A percentile compares a stretch with the other conserved stretches of the same genome.
Conservation (phyloP, 2,888 invertebrate species). For the Drosophila mimetica region DNA sequence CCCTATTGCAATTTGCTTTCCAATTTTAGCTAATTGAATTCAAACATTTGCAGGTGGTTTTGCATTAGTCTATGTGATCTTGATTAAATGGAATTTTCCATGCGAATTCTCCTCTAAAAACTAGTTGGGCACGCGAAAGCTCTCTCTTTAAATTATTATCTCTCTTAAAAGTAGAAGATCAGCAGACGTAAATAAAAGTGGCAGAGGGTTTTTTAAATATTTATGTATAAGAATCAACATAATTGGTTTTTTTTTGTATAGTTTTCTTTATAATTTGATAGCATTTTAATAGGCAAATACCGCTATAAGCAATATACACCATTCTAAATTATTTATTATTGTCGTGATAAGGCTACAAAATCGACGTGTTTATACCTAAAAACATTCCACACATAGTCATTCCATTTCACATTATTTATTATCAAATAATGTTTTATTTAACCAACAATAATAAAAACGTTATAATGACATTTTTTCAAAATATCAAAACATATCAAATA, state of each 20-base stretch:
- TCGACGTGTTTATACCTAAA: neutral
- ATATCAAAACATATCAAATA: neutral
- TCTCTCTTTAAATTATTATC: constrained; percentile 16
- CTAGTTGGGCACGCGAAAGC: constrained; percentile 41
- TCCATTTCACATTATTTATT: no score
- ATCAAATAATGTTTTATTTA: no score
- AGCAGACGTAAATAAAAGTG: neutral
- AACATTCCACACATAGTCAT: no score
- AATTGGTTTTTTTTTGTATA: neutral
- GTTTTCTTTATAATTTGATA: neutral
- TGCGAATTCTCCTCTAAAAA: constrained; percentile 11
- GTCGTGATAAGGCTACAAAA: neutral
- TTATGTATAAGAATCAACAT: neutral
- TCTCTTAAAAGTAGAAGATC: neutral
- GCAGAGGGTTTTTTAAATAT: neutral
- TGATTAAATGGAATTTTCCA: constrained; percentile 44
- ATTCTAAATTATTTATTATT: neutral
- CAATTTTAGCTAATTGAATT: neutral
- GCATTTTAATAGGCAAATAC: no score
- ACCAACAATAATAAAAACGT: neutral
- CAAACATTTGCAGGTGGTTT: neutral
- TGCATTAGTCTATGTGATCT: constrained; percentile 2
- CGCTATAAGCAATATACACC: no score
- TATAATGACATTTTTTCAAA: neutral
- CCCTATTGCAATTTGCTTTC: neutral